These are phyloP conservation scores for Lycia hirtaria DNA, from an alignment of 2,888 invertebrate species.

Conservation along the genomic window DNA sequence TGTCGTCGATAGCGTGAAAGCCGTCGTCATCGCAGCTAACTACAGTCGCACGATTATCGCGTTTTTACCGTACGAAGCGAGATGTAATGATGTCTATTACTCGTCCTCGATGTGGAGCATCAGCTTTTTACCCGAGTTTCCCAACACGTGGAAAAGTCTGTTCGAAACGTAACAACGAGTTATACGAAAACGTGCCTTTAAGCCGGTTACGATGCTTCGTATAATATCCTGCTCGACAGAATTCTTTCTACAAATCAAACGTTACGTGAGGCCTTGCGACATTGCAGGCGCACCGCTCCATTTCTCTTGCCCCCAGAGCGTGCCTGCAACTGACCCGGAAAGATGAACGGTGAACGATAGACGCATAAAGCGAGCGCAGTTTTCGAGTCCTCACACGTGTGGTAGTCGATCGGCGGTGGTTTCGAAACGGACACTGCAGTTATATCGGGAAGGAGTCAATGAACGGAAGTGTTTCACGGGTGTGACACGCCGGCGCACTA, in stretches of 20 bases:
- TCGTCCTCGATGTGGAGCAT: slow-evolving; percentile 76
- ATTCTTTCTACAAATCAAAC: slow-evolving; percentile 57
- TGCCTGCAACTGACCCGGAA: slow-evolving; percentile 61
- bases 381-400: slow-evolving; percentile 58
- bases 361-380: slow-evolving; percentile 35
- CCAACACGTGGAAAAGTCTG: slow-evolving; percentile 77
- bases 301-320: slow-evolving; percentile 48
- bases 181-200: slow-evolving; percentile 74
- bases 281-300: slow-evolving; percentile 46
- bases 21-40: slow-evolving; percentile 61
- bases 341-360: slow-evolving; percentile 59
- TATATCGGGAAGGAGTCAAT: slow-evolving; percentile 84
- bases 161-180: slow-evolving; percentile 78
- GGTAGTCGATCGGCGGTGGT: slow-evolving; percentile 65
- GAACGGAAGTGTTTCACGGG: slow-evolving; percentile 84
- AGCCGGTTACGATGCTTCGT: slow-evolving; percentile 64
- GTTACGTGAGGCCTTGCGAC: slow-evolving; percentile 55
- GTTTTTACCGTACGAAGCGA: slow-evolving; percentile 62
- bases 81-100: slow-evolving; percentile 70
- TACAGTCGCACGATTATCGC: slow-evolving; percentile 65
- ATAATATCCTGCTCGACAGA: slow-evolving; percentile 69
- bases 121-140: slow-evolving; percentile 76
- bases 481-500: slow-evolving; percentile 80
- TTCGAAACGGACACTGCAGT: slow-evolving; percentile 74
- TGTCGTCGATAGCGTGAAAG: slow-evolving; percentile 68